A percentile compares a stretch with the other conserved stretches of the same genome.
Evolutionary conservation across 2,113 vertebrate species (phyloP).

Genomic region (Callipepla californica): DNA sequence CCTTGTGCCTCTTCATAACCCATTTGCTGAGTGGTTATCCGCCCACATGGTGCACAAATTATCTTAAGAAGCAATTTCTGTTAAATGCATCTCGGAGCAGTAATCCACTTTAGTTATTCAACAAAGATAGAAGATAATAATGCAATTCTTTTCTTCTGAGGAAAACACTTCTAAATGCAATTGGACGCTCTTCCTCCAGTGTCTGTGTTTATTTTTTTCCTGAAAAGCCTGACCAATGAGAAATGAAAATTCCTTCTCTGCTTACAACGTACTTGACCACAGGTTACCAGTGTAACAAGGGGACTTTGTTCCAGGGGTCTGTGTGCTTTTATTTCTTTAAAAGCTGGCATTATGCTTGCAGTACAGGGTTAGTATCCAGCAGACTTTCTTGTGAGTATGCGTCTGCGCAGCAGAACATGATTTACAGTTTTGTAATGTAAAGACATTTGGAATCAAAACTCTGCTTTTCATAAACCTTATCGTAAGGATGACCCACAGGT

Average conservation of each 20-base stretch:
- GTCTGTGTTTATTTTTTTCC: background rate
- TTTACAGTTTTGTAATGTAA: background rate
- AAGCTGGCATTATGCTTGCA: background rate
- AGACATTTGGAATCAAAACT: background rate
- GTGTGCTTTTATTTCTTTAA: background rate
- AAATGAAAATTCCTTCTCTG: constrained; percentile 28
- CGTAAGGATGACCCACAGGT: background rate
- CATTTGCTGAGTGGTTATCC: constrained; percentile 1
- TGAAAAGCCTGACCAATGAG: background rate
- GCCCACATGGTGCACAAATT: background rate
- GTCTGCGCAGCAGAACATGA: background rate
- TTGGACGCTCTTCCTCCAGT: background rate
- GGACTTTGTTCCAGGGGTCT: background rate
- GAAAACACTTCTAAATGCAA: background rate
- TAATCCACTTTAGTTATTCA: background rate
- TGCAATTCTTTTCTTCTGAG: constrained; percentile 48
- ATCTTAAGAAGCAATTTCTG: constrained; percentile 27
- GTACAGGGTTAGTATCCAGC: background rate
- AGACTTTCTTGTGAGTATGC: background rate
- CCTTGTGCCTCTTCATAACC: background rate
- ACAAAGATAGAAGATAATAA: background rate
- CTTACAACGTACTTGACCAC: background rate
- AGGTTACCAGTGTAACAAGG: background rate
- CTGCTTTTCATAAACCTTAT: background rate
- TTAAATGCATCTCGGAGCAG: background rate